These are phyloP conservation scores for Helicoverpa assulta DNA, from an alignment of 2,888 invertebrate species.

Conservation along the genomic window DNA sequence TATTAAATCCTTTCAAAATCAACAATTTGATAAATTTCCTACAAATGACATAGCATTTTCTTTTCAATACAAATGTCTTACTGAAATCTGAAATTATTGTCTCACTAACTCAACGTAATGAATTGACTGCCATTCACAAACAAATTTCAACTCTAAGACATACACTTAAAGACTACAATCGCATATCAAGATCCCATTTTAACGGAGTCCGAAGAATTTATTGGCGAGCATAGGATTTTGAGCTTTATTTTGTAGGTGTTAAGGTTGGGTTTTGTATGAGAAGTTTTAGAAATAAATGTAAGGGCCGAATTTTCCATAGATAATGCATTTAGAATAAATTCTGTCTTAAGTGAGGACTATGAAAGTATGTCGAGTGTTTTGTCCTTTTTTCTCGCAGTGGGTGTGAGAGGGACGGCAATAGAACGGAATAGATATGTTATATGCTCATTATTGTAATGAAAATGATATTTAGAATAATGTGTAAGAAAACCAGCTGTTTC, in stretches of 20 bases:
- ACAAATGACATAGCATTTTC: slow-evolving; percentile 14
- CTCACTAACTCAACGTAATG: slow-evolving; percentile 34
- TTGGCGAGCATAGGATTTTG: slow-evolving; percentile 4
- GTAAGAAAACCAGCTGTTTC: too few relatives aligned
- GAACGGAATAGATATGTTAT: not conserved
- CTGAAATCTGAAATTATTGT: slow-evolving; percentile 21
- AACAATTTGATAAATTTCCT: not conserved
- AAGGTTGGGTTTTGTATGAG: slow-evolving; percentile 9
- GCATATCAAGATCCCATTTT: not conserved
- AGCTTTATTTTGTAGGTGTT: accelerated
- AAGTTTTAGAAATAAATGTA: slow-evolving; percentile 14
- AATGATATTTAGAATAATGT: too few relatives aligned
- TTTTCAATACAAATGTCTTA: slow-evolving; percentile 10
- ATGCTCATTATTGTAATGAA: not conserved
- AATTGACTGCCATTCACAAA: slow-evolving; percentile 37
- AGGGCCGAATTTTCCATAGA: slow-evolving; percentile 49
- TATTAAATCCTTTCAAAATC: not conserved
- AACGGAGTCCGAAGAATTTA: slow-evolving; percentile 40
- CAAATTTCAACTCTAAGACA: slow-evolving; percentile 25
- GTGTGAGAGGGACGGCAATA: not conserved
- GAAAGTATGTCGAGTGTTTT: slow-evolving; percentile 26
- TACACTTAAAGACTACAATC: slow-evolving; percentile 8
- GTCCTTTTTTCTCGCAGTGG: not conserved
- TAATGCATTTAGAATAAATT: slow-evolving; percentile 60
- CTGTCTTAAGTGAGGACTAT: slow-evolving; percentile 30